A percentile compares a stretch with the other conserved stretches of the same genome.
Conservation (phyloP, 2,888 invertebrate species). For the Metalampra italica region DNA sequence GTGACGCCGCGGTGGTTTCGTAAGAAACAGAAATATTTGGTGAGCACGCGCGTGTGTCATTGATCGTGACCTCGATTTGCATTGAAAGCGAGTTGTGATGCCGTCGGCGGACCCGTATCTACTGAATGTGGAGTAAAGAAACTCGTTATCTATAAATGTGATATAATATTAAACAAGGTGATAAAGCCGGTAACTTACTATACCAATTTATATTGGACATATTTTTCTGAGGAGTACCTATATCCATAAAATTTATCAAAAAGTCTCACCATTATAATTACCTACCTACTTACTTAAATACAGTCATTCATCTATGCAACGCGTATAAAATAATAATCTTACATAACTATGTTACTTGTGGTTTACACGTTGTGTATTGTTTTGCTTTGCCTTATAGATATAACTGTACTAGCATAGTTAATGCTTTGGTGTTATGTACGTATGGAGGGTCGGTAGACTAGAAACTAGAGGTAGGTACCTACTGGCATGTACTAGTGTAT, state of each 20-base stretch:
- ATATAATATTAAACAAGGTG: neutral
- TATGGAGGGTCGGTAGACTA: slow-evolving; percentile 28
- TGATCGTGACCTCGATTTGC: slow-evolving; percentile 62
- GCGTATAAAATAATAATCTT: too few species aligned
- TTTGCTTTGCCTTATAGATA: neutral
- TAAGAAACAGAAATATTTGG: slow-evolving; percentile 66
- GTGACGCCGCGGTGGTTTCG: slow-evolving; percentile 59
- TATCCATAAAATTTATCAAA: too few species aligned
- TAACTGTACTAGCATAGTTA: neutral
- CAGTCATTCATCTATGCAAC: too few species aligned
- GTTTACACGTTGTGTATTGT: too few species aligned
- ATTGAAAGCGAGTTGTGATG: slow-evolving; percentile 34
- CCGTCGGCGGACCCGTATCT: slow-evolving; percentile 30
- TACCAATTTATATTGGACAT: too few species aligned
- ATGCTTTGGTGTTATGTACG: neutral
- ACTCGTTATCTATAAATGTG: neutral
- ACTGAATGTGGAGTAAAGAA: slow-evolving; percentile 28
- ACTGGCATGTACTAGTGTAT: slow-evolving; percentile 11
- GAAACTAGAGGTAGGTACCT: slow-evolving; percentile 30
- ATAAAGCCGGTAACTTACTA: too few species aligned
- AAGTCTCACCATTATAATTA: too few species aligned
- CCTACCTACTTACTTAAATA: too few species aligned
- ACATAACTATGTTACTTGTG: too few species aligned
- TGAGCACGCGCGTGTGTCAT: slow-evolving; percentile 42
- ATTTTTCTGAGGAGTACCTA: too few species aligned